Evolutionary conservation across 2,888 invertebrate genomes (phyloP).

Genomic region (Pachydiplax longipennis): DNA sequence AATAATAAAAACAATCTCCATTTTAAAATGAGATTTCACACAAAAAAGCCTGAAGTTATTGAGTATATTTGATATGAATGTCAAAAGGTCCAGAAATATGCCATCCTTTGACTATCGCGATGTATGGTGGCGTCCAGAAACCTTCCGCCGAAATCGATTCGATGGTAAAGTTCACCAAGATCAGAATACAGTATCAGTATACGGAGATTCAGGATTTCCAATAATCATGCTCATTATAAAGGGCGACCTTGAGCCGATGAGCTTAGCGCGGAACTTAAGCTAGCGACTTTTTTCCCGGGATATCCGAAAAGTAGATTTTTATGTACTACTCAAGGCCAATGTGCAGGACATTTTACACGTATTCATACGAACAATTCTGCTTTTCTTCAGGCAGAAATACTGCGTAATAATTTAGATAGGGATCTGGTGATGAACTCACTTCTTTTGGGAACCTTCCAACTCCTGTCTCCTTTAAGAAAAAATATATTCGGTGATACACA

Average conservation of each 20-base stretch:
- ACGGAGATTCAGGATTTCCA: no score
- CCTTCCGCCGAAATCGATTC: no score
- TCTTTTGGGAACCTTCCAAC: not conserved
- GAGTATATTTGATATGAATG: no score
- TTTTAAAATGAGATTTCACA: no score
- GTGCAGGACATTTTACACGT: not conserved
- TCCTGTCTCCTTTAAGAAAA: not conserved
- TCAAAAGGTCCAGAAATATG: no score
- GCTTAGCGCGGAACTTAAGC: not conserved
- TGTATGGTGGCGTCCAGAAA: no score
- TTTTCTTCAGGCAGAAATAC: not conserved
- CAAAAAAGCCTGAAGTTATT: no score
- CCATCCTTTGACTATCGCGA: no score
- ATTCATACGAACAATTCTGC: not conserved
- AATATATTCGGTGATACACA: not conserved
- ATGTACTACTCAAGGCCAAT: not conserved
- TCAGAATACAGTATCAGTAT: no score
- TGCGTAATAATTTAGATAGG: not conserved
- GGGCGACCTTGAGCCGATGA: not conserved
- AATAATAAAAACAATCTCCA: no score
- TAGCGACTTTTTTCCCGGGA: not conserved
- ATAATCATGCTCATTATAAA: no score
- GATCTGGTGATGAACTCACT: not conserved
- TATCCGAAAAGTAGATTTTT: not conserved
- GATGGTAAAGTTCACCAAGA: no score